These are phyloP conservation scores for Eleutherodactylus coqui DNA, from an alignment of 2,797 vertebrate species.

Conservation along the genomic window DNA sequence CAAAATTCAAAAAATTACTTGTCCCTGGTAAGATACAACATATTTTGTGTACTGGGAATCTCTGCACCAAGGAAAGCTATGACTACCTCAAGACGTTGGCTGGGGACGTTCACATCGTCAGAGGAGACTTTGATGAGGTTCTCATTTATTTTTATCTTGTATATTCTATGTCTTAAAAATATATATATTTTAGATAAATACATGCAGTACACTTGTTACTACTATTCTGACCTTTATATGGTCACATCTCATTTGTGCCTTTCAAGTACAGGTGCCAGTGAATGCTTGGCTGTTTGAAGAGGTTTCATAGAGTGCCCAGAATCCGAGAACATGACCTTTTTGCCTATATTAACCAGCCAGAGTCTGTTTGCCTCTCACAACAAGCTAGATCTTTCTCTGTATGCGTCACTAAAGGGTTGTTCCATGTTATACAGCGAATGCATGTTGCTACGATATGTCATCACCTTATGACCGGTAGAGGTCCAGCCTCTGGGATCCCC, in stretches of 20 bases:
- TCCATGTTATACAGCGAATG: too few species aligned
- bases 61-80: conserved; percentile 98
- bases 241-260: neutral
- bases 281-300: too few species aligned
- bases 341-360: too few species aligned
- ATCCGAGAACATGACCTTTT: too few species aligned
- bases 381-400: too few species aligned
- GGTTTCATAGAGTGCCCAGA: too few species aligned
- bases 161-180: neutral
- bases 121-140: conserved; percentile 98
- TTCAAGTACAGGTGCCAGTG: neutral
- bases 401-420: too few species aligned
- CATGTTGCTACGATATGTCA: too few species aligned
- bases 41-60: conserved; percentile 98
- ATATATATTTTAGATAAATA: neutral
- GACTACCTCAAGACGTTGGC: conserved; percentile 99
- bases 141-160: neutral
- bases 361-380: too few species aligned
- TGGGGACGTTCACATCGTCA: conserved; percentile 95
- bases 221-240: neutral
- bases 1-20: conserved; percentile 98
- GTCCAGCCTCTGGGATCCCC: too few species aligned
- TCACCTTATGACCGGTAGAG: too few species aligned
- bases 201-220: neutral
- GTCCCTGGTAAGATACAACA: conserved; percentile 99